Evolutionary conservation across 1,140 invertebrate genomes (phyloP), one percentile per base, ranked within the genome.

Genomic region (Drosophila eugracilis): DNA sequence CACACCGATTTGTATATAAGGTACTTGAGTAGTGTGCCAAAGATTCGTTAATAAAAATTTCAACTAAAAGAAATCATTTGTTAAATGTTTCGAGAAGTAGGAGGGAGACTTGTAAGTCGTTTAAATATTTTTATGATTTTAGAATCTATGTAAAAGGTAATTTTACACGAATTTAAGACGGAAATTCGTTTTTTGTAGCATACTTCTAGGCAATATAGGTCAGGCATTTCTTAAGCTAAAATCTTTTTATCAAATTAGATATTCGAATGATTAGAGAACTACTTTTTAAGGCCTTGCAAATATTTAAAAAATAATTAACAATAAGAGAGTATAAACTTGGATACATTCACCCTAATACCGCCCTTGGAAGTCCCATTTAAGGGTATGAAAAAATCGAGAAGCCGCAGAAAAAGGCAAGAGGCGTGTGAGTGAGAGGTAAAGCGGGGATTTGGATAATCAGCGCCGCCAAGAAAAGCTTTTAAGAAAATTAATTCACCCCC

Each of bases 401-500:
- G 36, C 30, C n/a, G 10, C 32, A 34, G 41, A 17, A 28, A 24
- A 34, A n/a, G 24, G 4, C 17, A 14, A 14, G 10, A 22, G n/a
- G 15, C n/a, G 34, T 36, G 45, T 22, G 49, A 21, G 26, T 15
- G 39, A n/a, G 37, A n/a, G n/a, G 14, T 39, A 53, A 21, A 15
- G 36, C 30, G 34, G 70, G 67, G 42, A 49, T 50, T 71, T 32
- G 75, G 83, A 88, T 88, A 88, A 88, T 88, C 83, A 88, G 78
- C 83, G 58, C 74, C 70, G 78, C 78, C 83, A 88, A 88, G 83
- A 81, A 88, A 88, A 75, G 83, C 83, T 88, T 88, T 88, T 88
- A 88, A 88, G 83, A 88, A 88, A 88, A 88, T 88, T 88, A 88
- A 88, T 88, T 88, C 78, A 50, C 65, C 77, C 79, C 79, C 71